A percentile compares a stretch with the other conserved stretches of the same genome.
phyloP scores from a whole-genome alignment of 2,888 invertebrate genomes.

The Polymixis flavicincta region DNA sequence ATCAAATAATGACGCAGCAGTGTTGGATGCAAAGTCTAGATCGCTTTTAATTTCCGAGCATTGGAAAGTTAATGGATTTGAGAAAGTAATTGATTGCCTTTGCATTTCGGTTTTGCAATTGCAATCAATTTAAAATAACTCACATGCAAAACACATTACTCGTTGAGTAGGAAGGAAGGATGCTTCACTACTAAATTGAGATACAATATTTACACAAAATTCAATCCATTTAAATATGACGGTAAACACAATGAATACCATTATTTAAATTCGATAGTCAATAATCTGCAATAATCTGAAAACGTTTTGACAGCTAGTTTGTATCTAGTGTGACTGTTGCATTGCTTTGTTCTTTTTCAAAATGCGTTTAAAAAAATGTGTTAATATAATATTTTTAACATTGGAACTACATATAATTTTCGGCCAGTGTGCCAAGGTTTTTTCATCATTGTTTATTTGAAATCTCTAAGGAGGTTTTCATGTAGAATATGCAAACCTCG shows the following conservation, averaged over 20 bases:
- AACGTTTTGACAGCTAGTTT: not conserved
- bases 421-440: constrained; percentile 39
- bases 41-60: not conserved
- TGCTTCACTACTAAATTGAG: constrained; percentile 3
- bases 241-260: not conserved
- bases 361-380: not conserved
- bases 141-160: not conserved
- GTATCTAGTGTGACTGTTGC: not conserved
- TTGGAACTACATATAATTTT: constrained; percentile 21
- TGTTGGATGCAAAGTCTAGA: not conserved
- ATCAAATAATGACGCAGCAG: not conserved
- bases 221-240: no score
- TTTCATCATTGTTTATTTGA: constrained; percentile 24
- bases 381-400: no score
- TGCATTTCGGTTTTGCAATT: not conserved
- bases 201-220: not conserved
- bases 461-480: constrained; percentile 19
- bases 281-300: not conserved
- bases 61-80: constrained; percentile 22
- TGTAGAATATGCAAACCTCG: constrained; percentile 5
- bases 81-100: constrained; percentile 8
- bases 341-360: not conserved
- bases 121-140: not conserved
- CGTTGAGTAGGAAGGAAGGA: not conserved
- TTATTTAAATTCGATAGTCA: not conserved